Evolutionary conservation across 2,888 invertebrate genomes (phyloP).

Genomic region (Myathropa florea): DNA sequence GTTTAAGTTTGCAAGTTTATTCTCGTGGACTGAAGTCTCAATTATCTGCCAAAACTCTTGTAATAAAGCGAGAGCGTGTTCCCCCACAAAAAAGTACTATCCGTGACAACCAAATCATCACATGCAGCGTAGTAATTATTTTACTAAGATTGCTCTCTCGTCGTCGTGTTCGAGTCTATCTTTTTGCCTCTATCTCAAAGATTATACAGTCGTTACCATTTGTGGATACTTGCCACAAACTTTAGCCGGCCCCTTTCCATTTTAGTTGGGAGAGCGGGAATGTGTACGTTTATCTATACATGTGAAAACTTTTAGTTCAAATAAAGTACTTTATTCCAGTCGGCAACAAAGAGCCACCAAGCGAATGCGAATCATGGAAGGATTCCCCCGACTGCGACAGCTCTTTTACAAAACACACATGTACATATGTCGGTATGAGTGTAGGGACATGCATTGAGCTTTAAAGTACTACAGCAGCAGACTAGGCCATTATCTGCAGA

Average conservation of each 20-base stretch:
- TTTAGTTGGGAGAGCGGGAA: background rate
- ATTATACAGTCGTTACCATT: conserved; percentile 42
- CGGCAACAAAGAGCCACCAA: conserved; percentile 46
- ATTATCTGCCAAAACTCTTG: background rate
- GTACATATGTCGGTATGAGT: background rate
- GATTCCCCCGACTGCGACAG: background rate
- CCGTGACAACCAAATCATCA: background rate
- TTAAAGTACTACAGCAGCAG: conserved; percentile 24
- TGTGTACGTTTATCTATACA: background rate
- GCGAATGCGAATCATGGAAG: conserved; percentile 38
- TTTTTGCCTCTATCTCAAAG: background rate
- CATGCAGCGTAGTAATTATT: background rate
- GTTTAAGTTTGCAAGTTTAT: conserved; percentile 5
- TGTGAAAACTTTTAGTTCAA: conserved; percentile 54
- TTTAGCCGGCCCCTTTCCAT: background rate
- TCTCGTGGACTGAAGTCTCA: background rate
- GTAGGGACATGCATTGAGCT: background rate
- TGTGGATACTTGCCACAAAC: conserved; percentile 11
- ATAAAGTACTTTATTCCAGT: conserved; percentile 53
- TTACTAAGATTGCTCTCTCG: background rate
- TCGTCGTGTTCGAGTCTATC: background rate
- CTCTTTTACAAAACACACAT: conserved; percentile 1
- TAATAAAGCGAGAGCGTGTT: background rate
- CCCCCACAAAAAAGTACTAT: background rate
- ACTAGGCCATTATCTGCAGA: conserved; percentile 66